These are phyloP conservation scores for Jordanella pulchra DNA, from an alignment of 2,797 vertebrate genomes.

Conservation along the genomic window DNA sequence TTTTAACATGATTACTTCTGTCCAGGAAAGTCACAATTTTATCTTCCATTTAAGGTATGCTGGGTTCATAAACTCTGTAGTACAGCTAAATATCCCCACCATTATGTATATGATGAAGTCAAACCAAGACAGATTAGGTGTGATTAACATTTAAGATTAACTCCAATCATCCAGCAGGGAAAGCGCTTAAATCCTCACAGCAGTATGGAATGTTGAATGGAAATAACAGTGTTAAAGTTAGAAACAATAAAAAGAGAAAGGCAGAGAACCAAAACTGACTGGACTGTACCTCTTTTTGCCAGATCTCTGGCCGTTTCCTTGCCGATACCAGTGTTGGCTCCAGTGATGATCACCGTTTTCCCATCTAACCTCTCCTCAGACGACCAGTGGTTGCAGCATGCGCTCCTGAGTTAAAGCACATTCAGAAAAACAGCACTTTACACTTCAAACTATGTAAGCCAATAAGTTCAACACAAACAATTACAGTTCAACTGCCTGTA, in stretches of 20 bases:
- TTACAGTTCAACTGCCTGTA: not conserved
- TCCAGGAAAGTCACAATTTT: slow-evolving; percentile 12
- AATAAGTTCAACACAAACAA: not conserved
- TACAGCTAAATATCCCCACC: not conserved
- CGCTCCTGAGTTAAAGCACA: slow-evolving; percentile 31
- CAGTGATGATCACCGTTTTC: slow-evolving; percentile 81
- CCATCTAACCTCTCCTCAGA: slow-evolving; percentile 76
- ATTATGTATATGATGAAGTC: not conserved
- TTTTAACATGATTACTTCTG: slow-evolving; percentile 18
- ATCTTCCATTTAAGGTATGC: not conserved
- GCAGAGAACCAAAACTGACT: not conserved
- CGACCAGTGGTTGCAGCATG: slow-evolving; percentile 75
- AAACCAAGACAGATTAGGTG: slow-evolving; percentile 23
- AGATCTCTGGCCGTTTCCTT: slow-evolving; percentile 81
- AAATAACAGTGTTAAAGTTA: slow-evolving; percentile 17
- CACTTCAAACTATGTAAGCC: not conserved
- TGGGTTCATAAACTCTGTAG: not conserved
- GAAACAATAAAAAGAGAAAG: not conserved
- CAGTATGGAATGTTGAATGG: slow-evolving; percentile 21
- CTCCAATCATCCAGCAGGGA: slow-evolving; percentile 27
- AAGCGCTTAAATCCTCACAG: slow-evolving; percentile 19
- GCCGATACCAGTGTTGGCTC: slow-evolving; percentile 83
- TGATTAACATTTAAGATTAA: slow-evolving; percentile 27
- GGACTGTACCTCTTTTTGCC: slow-evolving; percentile 77
- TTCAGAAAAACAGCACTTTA: not conserved